Evolutionary conservation across 2,888 invertebrate genomes (phyloP), one percentile per base, ranked within the genome.

Genomic region (Prenolepis imparis): DNA sequence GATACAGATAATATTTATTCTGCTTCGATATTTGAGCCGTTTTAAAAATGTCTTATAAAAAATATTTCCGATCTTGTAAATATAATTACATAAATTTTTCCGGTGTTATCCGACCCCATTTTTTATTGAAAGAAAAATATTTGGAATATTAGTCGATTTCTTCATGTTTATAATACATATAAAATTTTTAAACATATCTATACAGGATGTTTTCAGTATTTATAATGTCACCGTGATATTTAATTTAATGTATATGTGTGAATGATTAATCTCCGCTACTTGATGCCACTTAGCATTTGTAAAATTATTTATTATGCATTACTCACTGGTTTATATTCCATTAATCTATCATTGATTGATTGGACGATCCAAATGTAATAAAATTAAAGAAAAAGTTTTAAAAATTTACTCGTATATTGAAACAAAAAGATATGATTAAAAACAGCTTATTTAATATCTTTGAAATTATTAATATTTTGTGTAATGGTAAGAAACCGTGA

Each of bases 81-180:
- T 9, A 48, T 73, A 52, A 72, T 72, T 57, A 28, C 28, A 28
- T 28, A 32, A 74, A 74, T 32, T 28, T 59, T 41, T 41, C 12
- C n/a, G 21, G 41, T n/a, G 4, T 59, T 2, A 73, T 59, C 39
- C 18, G 24, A 0, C 24, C 39, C n/a, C 15, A 59, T 41, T 1
- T n/a, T 39, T 36, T 21, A 39, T 57, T 18, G 5, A 59, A 41
- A 70, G 15, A 52, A 24, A 72, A 72, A 57, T 57, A 18, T 15
- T 61, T 44, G 12, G 3, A 0, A 12, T n/a, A 55, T 75, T 64
- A 12, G 0, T 74, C 28, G 3, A 3, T 2, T 59, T 1, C 0
- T 39, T 55, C n/a, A 36, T 36, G 12, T 64, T 48, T 73, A 59
- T 28, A 41, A 9, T 44, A 2, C n/a, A 15, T 68, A 57, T 5